A percentile compares a stretch with the other conserved stretches of the same genome.
Evolutionary conservation across 2,888 invertebrate genomes (phyloP).

Genomic region (Hypomecis punctinalis): DNA sequence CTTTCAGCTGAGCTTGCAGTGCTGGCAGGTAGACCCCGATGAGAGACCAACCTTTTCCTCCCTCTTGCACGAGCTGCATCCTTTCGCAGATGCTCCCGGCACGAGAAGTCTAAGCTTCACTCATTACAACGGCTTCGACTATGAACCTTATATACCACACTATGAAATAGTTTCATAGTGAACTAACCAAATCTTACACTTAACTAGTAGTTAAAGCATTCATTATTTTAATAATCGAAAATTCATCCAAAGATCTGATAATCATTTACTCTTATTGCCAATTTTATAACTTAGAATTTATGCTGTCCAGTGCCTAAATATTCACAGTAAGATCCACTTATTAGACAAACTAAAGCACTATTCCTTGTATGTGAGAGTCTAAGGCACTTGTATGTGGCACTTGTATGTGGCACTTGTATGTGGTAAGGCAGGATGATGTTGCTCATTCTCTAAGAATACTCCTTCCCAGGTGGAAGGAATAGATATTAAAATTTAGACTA

Average conservation of each 20-base stretch:
- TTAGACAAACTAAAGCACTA: not conserved
- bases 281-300: constrained; percentile 3
- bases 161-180: constrained; percentile 74
- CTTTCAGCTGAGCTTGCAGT: constrained; percentile 92
- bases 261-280: constrained; percentile 21
- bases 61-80: constrained; percentile 78
- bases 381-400: too few relatives aligned
- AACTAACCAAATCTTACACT: constrained; percentile 40
- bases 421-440: too few relatives aligned
- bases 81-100: constrained; percentile 65
- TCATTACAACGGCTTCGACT: constrained; percentile 76
- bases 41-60: constrained; percentile 90
- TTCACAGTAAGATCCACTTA: not conserved
- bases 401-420: too few relatives aligned
- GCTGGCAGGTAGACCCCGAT: constrained; percentile 93
- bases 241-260: constrained; percentile 45
- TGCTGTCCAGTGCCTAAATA: constrained; percentile 7
- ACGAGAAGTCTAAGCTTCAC: constrained; percentile 75
- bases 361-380: too few relatives aligned
- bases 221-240: constrained; percentile 22
- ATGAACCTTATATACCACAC: constrained; percentile 75
- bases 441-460: too few relatives aligned
- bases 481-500: too few relatives aligned
- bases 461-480: too few relatives aligned
- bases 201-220: constrained; percentile 1